phyloP scores from a whole-genome alignment of 2,113 vertebrate species.

The Cacatua alba region DNA sequence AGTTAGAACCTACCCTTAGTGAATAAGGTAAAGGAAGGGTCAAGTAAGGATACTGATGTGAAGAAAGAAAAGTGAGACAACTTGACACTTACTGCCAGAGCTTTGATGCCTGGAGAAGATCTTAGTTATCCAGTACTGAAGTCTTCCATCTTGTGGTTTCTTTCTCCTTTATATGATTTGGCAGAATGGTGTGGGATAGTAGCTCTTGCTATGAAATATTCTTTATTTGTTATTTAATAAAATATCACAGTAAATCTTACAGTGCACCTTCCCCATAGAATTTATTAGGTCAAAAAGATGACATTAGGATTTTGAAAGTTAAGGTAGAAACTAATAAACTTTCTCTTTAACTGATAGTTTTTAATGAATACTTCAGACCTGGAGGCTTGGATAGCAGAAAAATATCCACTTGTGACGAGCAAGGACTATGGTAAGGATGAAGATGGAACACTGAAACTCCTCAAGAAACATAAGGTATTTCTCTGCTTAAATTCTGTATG shows the following conservation, averaged over 20 bases:
- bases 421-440: slow-evolving; percentile 83
- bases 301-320: not conserved
- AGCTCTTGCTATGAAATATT: not conserved
- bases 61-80: not conserved
- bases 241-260: not conserved
- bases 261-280: not conserved
- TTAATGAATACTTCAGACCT: slow-evolving; percentile 84
- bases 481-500: not conserved
- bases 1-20: not conserved
- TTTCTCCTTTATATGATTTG: not conserved
- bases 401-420: slow-evolving; percentile 71
- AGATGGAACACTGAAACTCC: slow-evolving; percentile 76
- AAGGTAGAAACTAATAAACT: not conserved
- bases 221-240: not conserved
- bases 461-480: slow-evolving; percentile 86
- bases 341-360: slow-evolving; percentile 71
- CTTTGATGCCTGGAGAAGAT: not conserved
- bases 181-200: not conserved
- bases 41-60: not conserved
- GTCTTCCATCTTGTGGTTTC: not conserved
- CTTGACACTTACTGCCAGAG: not conserved
- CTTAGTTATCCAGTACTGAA: not conserved
- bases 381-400: slow-evolving; percentile 81
- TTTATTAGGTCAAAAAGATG: not conserved
- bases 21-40: not conserved